Evolutionary conservation across 2,113 vertebrate genomes (phyloP), one percentile per base, ranked within the genome.

Genomic region (Pardalotus punctatus): DNA sequence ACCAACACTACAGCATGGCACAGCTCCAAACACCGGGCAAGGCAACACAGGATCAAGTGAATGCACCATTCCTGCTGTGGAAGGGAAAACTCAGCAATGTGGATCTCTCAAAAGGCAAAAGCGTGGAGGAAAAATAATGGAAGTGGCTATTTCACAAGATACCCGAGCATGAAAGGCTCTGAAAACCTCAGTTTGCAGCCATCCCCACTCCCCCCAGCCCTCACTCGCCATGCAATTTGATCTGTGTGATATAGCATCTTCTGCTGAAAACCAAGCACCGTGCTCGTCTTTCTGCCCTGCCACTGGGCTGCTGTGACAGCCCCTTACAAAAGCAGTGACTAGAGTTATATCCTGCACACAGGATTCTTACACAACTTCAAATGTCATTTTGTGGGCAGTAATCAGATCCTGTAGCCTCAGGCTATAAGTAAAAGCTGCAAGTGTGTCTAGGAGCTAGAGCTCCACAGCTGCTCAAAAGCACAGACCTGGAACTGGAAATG

Each of bases 1-100:
- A n/a, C 21, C 36, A 40, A 48, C 11, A 3, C 3, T 2, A 14
- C 0, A 23, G 40, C 0, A 0, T 3, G n/a, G 65, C 69, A 92
- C 23, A 10, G 74, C 71, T 61, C 22, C 29, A 54, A 92, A 53
- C 27, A 16, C 64, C n/a, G 35, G 48, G 81, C 13, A 42, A 67
- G 42, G 57, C 53, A 61, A 64, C 0, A 2, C 12, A 2, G 10
- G 14, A 51, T 11, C n/a, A 35, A 67, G 31, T 6, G 28, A 50
- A 81, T 12, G 25, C 14, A 15, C 4, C 2, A 1, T 12, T 90
- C 21, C 57, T 28, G 38, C 12, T 0, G 9, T 12, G 31, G 67
- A 71, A 58, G 80, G 82, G 64, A 81, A 93, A 3, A 3, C 3
- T 11, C 29, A 58, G 10, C 20, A 13, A 18, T 4, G 31, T n/a